These are phyloP conservation scores for Mungos mungo DNA, from an alignment of 2,113 vertebrate genomes.

Conservation along the genomic window DNA sequence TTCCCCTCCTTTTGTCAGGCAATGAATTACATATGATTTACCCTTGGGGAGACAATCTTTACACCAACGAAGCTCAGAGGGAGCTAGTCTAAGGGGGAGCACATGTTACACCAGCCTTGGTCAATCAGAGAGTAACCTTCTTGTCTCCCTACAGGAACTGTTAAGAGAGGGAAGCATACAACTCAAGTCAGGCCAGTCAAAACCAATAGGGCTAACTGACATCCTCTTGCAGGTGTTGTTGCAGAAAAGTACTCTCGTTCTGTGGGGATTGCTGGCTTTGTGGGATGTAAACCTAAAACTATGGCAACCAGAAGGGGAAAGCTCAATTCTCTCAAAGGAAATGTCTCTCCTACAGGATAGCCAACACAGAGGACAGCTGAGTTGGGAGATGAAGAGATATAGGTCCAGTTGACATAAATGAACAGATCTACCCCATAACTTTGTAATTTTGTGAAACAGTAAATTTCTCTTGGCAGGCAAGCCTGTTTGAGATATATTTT, in stretches of 20 bases:
- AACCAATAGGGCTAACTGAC: neutral
- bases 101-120: neutral
- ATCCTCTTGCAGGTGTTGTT: neutral
- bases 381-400: neutral
- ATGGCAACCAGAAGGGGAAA: neutral
- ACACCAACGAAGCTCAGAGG: neutral
- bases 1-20: neutral
- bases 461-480: neutral
- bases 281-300: neutral
- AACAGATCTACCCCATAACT: neutral
- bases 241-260: neutral
- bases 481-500: neutral
- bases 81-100: neutral
- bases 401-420: neutral
- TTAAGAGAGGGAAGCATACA: neutral
- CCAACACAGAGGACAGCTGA: neutral
- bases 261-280: neutral
- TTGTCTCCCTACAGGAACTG: neutral
- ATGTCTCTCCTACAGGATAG: neutral
- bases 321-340: neutral
- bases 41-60: neutral
- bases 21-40: neutral
- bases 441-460: neutral
- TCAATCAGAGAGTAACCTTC: neutral
- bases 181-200: neutral